Conservation (phyloP, 2,113 vertebrate species). For the Tychaedon coryphoeus region DNA sequence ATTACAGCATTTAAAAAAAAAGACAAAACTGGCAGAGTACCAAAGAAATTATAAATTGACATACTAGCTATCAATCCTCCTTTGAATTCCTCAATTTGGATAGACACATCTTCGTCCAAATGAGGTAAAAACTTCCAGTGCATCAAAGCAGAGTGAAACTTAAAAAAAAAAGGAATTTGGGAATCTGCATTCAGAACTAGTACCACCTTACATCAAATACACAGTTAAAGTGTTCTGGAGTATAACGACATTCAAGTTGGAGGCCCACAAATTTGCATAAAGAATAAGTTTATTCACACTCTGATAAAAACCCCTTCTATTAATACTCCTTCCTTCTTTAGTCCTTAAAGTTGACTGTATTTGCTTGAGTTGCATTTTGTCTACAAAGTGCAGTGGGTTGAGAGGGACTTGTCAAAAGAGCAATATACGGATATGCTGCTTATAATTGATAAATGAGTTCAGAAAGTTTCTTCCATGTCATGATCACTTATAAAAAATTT, state of each 20-base stretch:
- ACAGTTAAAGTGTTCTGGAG: background rate
- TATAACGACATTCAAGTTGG: background rate
- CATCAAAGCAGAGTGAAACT: background rate
- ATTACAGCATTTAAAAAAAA: background rate
- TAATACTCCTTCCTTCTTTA: background rate
- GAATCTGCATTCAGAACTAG: background rate
- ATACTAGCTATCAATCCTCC: background rate
- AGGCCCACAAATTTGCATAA: background rate
- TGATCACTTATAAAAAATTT: background rate
- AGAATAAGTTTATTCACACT: background rate
- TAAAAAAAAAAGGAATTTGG: background rate
- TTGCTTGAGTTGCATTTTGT: background rate
- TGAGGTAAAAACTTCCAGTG: background rate
- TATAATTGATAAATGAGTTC: background rate
- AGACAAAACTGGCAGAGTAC: background rate
- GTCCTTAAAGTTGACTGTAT: background rate
- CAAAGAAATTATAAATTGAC: background rate
- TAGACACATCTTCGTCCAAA: background rate
- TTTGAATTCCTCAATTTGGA: background rate
- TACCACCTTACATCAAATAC: background rate
- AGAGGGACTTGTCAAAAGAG: background rate
- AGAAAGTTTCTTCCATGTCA: background rate
- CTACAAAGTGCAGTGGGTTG: background rate
- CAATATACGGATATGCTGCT: background rate
- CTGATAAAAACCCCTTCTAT: background rate